Percentiles rank a stretch among this genome's conserved stretches.
Evolutionary conservation across 1,140 invertebrate genomes (phyloP).

Genomic region (Lepidurus couesii): DNA sequence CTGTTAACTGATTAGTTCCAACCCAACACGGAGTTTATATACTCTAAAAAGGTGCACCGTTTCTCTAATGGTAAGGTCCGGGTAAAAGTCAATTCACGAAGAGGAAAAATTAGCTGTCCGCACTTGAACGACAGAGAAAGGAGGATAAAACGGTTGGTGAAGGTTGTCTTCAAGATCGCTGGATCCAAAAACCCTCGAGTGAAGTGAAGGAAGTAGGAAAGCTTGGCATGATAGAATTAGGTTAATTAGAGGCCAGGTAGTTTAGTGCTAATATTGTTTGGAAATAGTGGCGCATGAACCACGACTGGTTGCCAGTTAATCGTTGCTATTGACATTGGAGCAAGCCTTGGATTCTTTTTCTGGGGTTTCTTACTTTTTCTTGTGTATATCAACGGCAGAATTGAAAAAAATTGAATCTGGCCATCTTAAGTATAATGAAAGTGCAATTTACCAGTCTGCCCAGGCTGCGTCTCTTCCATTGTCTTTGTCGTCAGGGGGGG

Average conservation of each 20-base stretch:
- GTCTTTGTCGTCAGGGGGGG: too few species aligned
- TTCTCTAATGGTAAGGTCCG: neutral
- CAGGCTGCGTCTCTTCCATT: too few species aligned
- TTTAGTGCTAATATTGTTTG: neutral
- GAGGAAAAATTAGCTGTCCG: neutral
- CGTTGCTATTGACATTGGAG: too few species aligned
- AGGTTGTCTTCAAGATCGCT: neutral
- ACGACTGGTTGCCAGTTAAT: too few species aligned
- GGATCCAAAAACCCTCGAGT: neutral
- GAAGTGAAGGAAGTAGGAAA: neutral
- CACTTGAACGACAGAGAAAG: neutral
- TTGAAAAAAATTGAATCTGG: too few species aligned
- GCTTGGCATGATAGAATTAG: neutral
- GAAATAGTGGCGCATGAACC: neutral
- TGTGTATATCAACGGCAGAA: too few species aligned
- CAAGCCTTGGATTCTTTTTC: too few species aligned
- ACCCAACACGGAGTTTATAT: neutral
- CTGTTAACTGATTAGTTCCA: neutral
- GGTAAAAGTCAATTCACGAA: neutral
- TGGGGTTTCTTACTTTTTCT: too few species aligned
- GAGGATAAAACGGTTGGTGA: neutral
- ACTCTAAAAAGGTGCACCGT: neutral
- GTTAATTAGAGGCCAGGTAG: neutral
- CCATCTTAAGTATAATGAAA: too few species aligned
- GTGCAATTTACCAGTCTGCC: too few species aligned